phyloP scores from a whole-genome alignment of 2,113 vertebrate species.

The Alectura lathami region DNA sequence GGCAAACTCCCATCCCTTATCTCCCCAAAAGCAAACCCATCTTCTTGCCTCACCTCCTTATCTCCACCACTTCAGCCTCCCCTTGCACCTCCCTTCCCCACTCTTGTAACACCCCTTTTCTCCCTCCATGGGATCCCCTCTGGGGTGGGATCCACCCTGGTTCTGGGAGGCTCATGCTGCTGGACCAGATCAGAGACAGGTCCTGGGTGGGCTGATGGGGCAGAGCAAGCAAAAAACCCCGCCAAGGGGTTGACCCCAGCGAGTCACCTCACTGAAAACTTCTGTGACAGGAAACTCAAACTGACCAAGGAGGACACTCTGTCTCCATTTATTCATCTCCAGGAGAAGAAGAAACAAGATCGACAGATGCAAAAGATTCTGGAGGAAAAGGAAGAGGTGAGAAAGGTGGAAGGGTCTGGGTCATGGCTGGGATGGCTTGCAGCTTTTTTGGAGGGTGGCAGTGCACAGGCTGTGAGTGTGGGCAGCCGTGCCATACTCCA shows the following conservation, averaged over 20 bases:
- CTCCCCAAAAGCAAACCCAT: background rate
- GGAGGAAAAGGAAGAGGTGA: constrained; percentile 71
- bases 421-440: background rate
- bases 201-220: accelerated
- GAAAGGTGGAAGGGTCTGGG: accelerated
- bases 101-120: no score
- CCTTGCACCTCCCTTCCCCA: background rate
- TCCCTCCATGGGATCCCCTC: background rate
- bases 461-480: accelerated
- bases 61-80: background rate
- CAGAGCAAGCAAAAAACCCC: background rate
- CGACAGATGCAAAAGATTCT: constrained; percentile 48
- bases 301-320: constrained; percentile 16
- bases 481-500: background rate
- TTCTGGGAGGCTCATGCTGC: background rate
- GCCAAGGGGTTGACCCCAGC: accelerated
- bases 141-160: background rate
- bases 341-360: constrained; percentile 72
- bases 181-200: background rate
- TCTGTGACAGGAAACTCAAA: constrained; percentile 55
- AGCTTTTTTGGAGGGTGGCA: background rate
- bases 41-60: background rate
- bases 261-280: accelerated
- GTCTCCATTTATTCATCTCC: constrained; percentile 43
- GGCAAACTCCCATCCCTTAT: background rate